Conservation (phyloP, 2,113 vertebrate species). For the Callipepla californica region DNA sequence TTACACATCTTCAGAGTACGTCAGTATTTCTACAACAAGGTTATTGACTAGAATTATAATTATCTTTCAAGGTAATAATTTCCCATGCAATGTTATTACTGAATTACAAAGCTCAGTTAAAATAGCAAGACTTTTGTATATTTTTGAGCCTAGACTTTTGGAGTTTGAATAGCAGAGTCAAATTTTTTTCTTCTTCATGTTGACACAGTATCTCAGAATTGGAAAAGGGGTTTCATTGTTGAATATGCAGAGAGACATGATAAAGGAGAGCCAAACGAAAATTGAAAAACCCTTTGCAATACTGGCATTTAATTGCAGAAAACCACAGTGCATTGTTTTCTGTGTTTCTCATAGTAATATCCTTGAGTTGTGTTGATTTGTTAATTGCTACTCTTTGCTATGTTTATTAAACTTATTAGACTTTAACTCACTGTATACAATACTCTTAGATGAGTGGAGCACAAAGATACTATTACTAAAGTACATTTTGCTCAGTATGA, state of each 20-base stretch:
- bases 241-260: background rate
- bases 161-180: background rate
- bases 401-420: background rate
- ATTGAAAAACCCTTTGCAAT: background rate
- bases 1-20: background rate
- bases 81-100: background rate
- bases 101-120: constrained; percentile 9
- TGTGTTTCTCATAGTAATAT: background rate
- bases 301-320: background rate
- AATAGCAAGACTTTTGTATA: background rate
- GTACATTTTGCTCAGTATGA: background rate
- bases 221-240: constrained; percentile 9
- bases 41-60: constrained; percentile 41
- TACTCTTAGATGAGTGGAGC: background rate
- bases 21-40: constrained; percentile 1
- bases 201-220: background rate
- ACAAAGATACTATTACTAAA: background rate
- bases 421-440: background rate
- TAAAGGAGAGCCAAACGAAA: constrained; percentile 4
- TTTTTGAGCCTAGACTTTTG: background rate
- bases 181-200: constrained; percentile 2
- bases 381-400: background rate
- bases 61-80: constrained; percentile 22
- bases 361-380: background rate
- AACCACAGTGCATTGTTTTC: background rate